Conservation (phyloP, 92 coral and sea anemone genomes). For the Porites evermanni region DNA sequence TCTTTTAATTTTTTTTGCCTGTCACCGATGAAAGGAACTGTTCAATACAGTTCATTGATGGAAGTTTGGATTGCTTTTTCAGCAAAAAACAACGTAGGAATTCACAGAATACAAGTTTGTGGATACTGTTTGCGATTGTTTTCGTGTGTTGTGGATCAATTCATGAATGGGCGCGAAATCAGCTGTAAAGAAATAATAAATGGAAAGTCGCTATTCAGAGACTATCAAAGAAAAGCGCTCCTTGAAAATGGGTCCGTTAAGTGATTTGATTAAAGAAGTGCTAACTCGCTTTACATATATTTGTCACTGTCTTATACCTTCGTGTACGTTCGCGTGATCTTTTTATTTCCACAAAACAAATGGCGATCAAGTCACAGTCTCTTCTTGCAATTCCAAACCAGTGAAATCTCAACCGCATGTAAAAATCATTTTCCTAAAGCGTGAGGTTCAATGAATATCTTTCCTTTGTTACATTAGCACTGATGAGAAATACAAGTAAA, state of each 20-base stretch:
- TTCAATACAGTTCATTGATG: not conserved
- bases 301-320: not conserved
- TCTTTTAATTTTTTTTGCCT: not conserved
- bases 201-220: not conserved
- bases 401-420: constrained; percentile 22
- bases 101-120: not conserved
- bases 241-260: not conserved
- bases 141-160: not conserved
- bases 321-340: not conserved
- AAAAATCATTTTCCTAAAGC: not conserved
- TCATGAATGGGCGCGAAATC: too few relatives aligned
- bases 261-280: constrained; percentile 8
- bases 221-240: not conserved
- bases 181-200: not conserved
- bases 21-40: not conserved
- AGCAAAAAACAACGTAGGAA: not conserved
- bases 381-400: not conserved
- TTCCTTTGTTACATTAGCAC: constrained; percentile 31
- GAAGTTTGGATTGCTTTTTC: not conserved
- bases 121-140: constrained; percentile 4
- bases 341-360: not conserved
- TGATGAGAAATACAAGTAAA: constrained; percentile 63
- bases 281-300: not conserved
- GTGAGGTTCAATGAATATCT: constrained; percentile 30
- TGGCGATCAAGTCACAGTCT: not conserved